Evolutionary conservation across 1,140 invertebrate species (phyloP).

Genomic region (Stenopsyche tienmushanensis): DNA sequence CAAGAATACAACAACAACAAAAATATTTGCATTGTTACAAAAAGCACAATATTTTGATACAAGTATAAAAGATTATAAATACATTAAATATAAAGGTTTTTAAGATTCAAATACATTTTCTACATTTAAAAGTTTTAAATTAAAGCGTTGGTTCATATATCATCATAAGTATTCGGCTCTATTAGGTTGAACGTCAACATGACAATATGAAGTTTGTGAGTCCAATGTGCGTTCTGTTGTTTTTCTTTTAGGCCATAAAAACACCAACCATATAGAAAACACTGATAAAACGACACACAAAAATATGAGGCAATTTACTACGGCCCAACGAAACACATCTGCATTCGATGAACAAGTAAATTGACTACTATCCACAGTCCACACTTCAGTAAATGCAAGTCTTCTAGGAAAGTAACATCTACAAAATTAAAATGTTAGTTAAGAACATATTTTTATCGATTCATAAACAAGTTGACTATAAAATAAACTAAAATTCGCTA

Average conservation of each 20-base stretch:
- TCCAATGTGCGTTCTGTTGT: too few relatives aligned
- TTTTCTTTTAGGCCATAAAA: constrained; percentile 31
- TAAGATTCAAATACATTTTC: too few relatives aligned
- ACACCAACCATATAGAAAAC: constrained; percentile 34
- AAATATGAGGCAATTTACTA: constrained; percentile 42
- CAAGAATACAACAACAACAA: too few relatives aligned
- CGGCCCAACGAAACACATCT: neutral
- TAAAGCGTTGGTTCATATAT: too few relatives aligned
- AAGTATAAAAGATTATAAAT: too few relatives aligned
- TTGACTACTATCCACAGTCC: constrained; percentile 46
- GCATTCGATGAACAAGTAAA: constrained; percentile 40
- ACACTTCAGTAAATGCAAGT: constrained; percentile 46
- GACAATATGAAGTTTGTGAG: too few relatives aligned
- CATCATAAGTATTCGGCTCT: too few relatives aligned
- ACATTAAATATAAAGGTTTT: too few relatives aligned
- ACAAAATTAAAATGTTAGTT: constrained; percentile 36
- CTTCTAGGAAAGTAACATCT: constrained; percentile 47
- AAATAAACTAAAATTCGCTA: neutral
- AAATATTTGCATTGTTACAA: too few relatives aligned
- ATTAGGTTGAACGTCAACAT: too few relatives aligned
- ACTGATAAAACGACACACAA: constrained; percentile 43
- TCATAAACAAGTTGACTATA: neutral
- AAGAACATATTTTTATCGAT: neutral
- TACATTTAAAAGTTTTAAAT: too few relatives aligned
- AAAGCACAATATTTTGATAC: too few relatives aligned